A percentile compares a stretch with the other conserved stretches of the same genome.
Evolutionary conservation across 2,113 vertebrate species (phyloP).

Genomic region (Manacus vitellinus): DNA sequence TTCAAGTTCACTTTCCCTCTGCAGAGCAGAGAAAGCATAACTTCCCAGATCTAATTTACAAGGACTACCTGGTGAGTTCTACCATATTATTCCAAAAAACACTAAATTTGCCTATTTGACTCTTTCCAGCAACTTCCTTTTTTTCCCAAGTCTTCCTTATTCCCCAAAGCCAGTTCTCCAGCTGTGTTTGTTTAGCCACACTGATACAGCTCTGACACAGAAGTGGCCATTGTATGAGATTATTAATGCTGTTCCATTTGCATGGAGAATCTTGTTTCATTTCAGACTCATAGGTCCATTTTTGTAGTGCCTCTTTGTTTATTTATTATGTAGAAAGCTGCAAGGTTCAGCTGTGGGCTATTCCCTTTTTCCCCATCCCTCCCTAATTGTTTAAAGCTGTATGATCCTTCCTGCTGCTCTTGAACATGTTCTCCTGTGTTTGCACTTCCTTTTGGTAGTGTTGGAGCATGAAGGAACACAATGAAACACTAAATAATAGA

Average conservation of each 20-base stretch:
- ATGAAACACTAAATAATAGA: neutral
- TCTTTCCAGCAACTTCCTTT: neutral
- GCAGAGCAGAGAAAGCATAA: neutral
- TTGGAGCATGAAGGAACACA: neutral
- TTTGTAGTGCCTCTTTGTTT: neutral
- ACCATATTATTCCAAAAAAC: neutral
- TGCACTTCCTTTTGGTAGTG: neutral
- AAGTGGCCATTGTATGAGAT: neutral
- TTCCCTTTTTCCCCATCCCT: neutral
- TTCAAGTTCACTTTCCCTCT: neutral
- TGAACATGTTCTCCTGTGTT: neutral
- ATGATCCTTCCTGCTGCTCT: neutral
- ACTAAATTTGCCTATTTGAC: neutral
- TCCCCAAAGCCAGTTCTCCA: neutral
- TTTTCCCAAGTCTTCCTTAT: neutral
- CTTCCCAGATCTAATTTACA: neutral
- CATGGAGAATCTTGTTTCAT: neutral
- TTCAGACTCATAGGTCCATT: neutral
- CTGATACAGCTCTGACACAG: neutral
- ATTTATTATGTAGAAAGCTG: neutral
- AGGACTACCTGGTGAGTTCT: neutral
- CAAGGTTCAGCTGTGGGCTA: neutral
- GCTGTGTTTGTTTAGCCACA: constrained; percentile 3
- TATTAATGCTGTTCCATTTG: neutral
- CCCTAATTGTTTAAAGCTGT: neutral